Conservation (phyloP, 1,140 invertebrate genomes). For the Drosophila biarmipes region DNA sequence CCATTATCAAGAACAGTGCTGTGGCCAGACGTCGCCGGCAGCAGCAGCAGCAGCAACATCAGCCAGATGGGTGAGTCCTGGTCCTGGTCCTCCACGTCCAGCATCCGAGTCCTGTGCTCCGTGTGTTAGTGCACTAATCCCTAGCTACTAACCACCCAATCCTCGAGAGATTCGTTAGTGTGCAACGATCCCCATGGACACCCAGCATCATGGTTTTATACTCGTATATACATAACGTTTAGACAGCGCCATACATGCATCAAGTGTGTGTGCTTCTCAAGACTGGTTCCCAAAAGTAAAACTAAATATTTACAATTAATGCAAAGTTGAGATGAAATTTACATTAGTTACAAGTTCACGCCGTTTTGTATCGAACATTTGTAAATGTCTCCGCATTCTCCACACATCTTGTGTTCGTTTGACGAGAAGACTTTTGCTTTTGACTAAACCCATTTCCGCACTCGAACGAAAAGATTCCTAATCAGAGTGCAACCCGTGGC, state of each 20-base stretch:
- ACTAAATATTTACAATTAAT: constrained; percentile 51
- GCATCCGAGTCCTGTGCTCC: constrained; percentile 29
- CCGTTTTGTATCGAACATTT: constrained; percentile 36
- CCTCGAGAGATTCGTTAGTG: constrained; percentile 4
- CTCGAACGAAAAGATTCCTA: constrained; percentile 50
- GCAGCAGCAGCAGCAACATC: constrained; percentile 52
- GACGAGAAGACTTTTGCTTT: constrained; percentile 18
- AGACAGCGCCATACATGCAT: constrained; percentile 34
- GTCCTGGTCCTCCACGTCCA: constrained; percentile 29
- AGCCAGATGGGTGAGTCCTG: constrained; percentile 71
- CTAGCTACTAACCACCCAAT: constrained; percentile 54
- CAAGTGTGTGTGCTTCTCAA: constrained; percentile 61
- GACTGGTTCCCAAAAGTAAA: constrained; percentile 62
- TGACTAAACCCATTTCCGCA: constrained; percentile 37
- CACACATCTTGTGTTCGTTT: constrained; percentile 21
- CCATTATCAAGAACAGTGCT: constrained; percentile 86
- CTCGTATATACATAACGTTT: constrained; percentile 22
- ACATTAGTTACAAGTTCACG: constrained; percentile 35
- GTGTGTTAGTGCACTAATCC: constrained; percentile 52
- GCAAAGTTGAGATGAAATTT: constrained; percentile 32
- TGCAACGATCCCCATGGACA: not conserved
- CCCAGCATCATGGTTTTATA: constrained; percentile 30
- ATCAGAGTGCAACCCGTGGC: constrained; percentile 51
- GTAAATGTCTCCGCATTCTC: constrained; percentile 35
- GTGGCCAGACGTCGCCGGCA: constrained; percentile 82